phyloP scores from a whole-genome alignment of 2,888 invertebrate species.

The Rhyacophila evoluta region DNA sequence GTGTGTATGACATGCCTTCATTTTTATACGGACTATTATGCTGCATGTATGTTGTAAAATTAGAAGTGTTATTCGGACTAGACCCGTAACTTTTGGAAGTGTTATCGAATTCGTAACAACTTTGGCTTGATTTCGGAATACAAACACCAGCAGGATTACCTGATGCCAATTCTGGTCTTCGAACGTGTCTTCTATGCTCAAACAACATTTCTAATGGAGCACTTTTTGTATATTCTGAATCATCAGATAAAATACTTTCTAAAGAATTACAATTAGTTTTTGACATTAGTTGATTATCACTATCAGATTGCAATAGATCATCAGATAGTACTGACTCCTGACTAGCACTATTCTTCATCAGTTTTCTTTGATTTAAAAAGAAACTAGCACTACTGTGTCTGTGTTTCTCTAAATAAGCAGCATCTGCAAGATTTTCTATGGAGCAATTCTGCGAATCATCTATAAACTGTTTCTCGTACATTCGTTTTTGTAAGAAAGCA shows the following conservation, averaged over 20 bases:
- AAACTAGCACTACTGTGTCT: conserved; percentile 84
- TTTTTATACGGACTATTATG: conserved; percentile 62
- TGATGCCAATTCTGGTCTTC: conserved; percentile 62
- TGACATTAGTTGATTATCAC: conserved; percentile 70
- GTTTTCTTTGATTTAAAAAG: conserved; percentile 78
- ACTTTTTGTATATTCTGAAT: conserved; percentile 81
- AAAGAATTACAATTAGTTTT: conserved; percentile 81
- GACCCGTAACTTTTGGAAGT: conserved; percentile 75
- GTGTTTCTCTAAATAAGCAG: conserved; percentile 69
- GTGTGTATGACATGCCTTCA: conserved; percentile 42
- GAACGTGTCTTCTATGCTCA: conserved; percentile 65
- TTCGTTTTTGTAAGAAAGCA: conserved; percentile 67
- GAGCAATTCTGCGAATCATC: conserved; percentile 68
- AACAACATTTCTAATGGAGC: conserved; percentile 82
- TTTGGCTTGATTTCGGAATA: conserved; percentile 66
- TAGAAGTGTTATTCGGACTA: conserved; percentile 71
- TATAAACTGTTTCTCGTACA: conserved; percentile 64
- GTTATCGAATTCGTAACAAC: conserved; percentile 69
- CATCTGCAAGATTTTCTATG: conserved; percentile 64
- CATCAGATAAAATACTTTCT: conserved; percentile 85
- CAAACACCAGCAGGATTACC: conserved; percentile 58
- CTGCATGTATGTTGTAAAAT: conserved; percentile 70
- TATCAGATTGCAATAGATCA: conserved; percentile 70
- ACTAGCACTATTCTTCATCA: conserved; percentile 74
- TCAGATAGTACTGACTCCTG: conserved; percentile 85